Base-by-base conservation (phyloP, 2,797 vertebrate species). In the Coregonus ussuriensis region DNA sequence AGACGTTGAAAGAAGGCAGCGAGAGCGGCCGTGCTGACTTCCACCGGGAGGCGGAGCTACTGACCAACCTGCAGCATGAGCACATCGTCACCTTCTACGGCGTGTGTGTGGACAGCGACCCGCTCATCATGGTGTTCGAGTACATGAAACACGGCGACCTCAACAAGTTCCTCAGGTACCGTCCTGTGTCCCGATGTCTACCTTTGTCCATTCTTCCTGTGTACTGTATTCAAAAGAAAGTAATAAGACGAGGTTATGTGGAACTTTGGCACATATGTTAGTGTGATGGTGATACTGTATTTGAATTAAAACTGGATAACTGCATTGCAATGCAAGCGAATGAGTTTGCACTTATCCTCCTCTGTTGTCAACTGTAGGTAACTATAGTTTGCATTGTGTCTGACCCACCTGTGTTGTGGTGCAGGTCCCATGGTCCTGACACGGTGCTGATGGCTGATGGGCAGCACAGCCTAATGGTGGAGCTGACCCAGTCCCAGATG, bases 81-180 rank as follows among this genome's bases (percentile, higher is more conserved):
- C 98, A 99, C 88, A 99, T 99, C 0, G 97, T 99, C 89, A 99
- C 96, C 79, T 99, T 99, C 92, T 99, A 99, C 0, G 98, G 98
- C 0, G 98, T 99, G 82, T 99, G 98, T 9, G 96, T 98, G 1
- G 98, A 99, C 82, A 98, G 97, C 0, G 97, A 99, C 91, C 98
- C 98, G 0, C 96, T 99, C 87, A 98, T 99, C 90, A 99, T 99
- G 98, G 98, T 99, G 82, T 99, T 99, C 69, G 98, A 99, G 85
- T 99, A 99, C 79, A 99, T 99, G 98, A 99, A 98, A 87, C 96
- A 99, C 0, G 98, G 98, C 15, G 98, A 99, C 90, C 96, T 99
- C 72, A 99, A 99, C 93, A 99, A 98, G 92, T 99, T 99, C 86
- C 97, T 99, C 88, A 98, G 98, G 98, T 98, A 82, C n/a, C 74